Conservation (phyloP, 2,888 invertebrate species). For the Boloria selene region DNA sequence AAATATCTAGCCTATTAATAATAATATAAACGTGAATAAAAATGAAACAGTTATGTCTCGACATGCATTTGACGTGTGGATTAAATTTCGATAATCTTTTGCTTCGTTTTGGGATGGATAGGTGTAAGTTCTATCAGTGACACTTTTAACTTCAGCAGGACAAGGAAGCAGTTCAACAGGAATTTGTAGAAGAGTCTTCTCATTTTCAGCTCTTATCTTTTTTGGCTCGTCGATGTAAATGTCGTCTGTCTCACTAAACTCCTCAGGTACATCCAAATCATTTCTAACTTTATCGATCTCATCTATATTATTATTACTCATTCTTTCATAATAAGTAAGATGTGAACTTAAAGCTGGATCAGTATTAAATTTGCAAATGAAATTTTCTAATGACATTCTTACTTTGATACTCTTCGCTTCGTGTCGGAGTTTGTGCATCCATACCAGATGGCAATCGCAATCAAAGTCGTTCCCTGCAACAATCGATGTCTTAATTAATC, state of each 20-base stretch:
- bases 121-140: slow-evolving; percentile 81
- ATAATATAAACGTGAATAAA: slow-evolving; percentile 4
- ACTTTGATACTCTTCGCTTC: slow-evolving; percentile 89
- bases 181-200: slow-evolving; percentile 78
- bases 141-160: slow-evolving; percentile 83
- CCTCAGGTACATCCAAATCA: slow-evolving; percentile 66
- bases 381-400: slow-evolving; percentile 86
- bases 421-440: slow-evolving; percentile 90
- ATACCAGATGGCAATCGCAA: slow-evolving; percentile 92
- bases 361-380: slow-evolving; percentile 86
- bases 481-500: slow-evolving; percentile 49
- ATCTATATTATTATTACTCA: slow-evolving; percentile 65
- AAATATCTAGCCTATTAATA: slow-evolving; percentile 10
- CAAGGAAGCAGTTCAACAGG: slow-evolving; percentile 83
- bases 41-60: slow-evolving; percentile 19
- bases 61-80: slow-evolving; percentile 54
- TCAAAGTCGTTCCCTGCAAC: slow-evolving; percentile 90
- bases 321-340: slow-evolving; percentile 70
- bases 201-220: slow-evolving; percentile 65
- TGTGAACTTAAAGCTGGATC: slow-evolving; percentile 68
- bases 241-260: slow-evolving; percentile 65
- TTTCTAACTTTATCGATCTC: slow-evolving; percentile 65
- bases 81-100: slow-evolving; percentile 76
- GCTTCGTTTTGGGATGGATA: slow-evolving; percentile 83
- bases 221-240: slow-evolving; percentile 69